phyloP scores from a whole-genome alignment of 2,888 invertebrate genomes.

The Celastrina argiolus region DNA sequence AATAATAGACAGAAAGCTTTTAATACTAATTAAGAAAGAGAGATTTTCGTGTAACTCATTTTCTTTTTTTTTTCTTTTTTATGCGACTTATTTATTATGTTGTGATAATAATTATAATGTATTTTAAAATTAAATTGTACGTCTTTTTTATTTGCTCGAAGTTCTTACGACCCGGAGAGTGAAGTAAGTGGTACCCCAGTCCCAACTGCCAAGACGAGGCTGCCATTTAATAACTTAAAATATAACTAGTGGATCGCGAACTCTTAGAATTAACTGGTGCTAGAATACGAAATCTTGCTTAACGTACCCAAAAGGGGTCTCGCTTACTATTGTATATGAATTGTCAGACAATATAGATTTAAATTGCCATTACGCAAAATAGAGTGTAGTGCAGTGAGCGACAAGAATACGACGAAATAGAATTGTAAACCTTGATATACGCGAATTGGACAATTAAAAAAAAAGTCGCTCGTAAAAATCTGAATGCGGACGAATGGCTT shows the following conservation, averaged over 20 bases:
- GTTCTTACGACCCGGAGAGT: neutral
- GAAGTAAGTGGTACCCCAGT: neutral
- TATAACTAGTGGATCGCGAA: neutral
- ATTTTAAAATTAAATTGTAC: conserved; percentile 37
- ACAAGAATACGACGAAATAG: neutral
- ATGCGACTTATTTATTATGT: conserved; percentile 58
- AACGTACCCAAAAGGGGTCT: conserved; percentile 20
- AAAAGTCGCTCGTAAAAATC: neutral
- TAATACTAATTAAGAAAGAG: conserved; percentile 53
- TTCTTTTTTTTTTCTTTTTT: conserved; percentile 48
- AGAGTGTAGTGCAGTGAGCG: neutral
- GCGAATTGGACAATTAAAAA: neutral
- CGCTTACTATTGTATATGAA: conserved; percentile 4
- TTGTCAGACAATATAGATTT: conserved; percentile 18
- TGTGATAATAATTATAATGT: conserved; percentile 49
- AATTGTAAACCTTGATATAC: conserved; percentile 1
- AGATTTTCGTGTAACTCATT: conserved; percentile 59
- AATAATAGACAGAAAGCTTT: conserved; percentile 63
- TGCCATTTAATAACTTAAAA: neutral
- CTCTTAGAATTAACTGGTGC: conserved; percentile 32
- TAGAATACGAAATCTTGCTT: conserved; percentile 30
- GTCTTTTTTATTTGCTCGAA: conserved; percentile 18
- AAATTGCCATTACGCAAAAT: conserved; percentile 19
- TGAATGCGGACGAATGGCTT: conserved; percentile 29
- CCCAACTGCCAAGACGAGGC: conserved; percentile 17